phyloP scores from a whole-genome alignment of 35 echinoderm and acorn worm species.

The Ptychodera flava region DNA sequence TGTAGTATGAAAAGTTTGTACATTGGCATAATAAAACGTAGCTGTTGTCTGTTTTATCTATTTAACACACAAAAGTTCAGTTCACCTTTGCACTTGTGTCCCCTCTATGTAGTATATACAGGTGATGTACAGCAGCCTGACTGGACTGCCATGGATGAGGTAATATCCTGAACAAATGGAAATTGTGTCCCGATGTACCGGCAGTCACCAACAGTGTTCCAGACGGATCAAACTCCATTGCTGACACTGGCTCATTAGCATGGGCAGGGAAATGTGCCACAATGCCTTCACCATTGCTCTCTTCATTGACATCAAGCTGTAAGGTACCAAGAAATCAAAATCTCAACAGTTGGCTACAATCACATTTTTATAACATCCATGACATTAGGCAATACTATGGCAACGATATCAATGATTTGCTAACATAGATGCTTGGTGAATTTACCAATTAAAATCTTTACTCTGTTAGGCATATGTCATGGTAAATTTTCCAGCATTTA shows the following conservation, averaged over 20 bases:
- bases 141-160: constrained; percentile 72
- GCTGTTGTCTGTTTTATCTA: no score
- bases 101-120: constrained; percentile 84
- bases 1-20: no score
- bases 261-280: constrained; percentile 86
- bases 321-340: background rate
- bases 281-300: constrained; percentile 61
- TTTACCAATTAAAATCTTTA: no score
- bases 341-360: no score
- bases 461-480: no score
- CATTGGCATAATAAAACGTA: no score
- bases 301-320: constrained; percentile 77
- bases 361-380: no score
- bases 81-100: constrained; percentile 91
- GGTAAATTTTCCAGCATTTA: no score
- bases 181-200: constrained; percentile 77
- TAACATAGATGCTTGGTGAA: no score
- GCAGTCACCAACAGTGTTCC: constrained; percentile 79
- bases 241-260: constrained; percentile 69
- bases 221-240: constrained; percentile 79
- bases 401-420: no score
- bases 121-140: constrained; percentile 77
- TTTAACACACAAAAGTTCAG: no score
- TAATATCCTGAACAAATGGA: constrained; percentile 86
- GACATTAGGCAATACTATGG: no score